Evolutionary conservation across 1,140 invertebrate species (phyloP), one percentile per base, ranked within the genome.

Genomic region (Halotydeus destructor): DNA sequence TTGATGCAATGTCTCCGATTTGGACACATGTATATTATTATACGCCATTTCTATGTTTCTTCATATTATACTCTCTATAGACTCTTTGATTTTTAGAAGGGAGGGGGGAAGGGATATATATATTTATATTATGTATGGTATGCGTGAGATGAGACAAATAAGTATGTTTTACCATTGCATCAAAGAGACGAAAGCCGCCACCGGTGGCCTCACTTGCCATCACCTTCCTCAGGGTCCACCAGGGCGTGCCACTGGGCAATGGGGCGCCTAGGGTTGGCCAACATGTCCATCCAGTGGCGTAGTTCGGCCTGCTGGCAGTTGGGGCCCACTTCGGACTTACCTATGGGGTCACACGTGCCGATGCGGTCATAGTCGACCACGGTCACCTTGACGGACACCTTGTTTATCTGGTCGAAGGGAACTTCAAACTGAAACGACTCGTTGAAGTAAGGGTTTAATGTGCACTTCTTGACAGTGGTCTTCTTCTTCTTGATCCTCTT

Each of bases 341-440:
- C 94, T 58, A 99, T 99, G 16, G 93, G 89, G 63, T 98, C 93
- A 50, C 89, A 96, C 34, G 91, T 98, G 35, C 93, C 93, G 62
- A 99, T 97, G 61, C 93, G 80, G 71, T 99, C 94, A 64, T 99
- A 99, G 66, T 99, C 94, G 58, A 98, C 91, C 52, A 99, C 93
- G 37, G 93, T 99, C 52, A 99, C 80, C 57, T 88, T 75, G 66
- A 98, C 70, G 64, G 89, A 81, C 51, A 99, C 89, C 85, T 98
- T 98, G 91, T 99, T 72, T 68, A 99, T 98, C 71, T 99, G 93
- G 73, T 99, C 94, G 70, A 98, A 99, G 58, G 94, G 94, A 69
- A 99, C 89, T 75, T 99, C 94, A 72, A 99, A 99, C 60, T 88
- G 88, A 71, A 99, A 99, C 55, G 93, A 98, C 75, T 99, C 94